Evolutionary conservation across 2,797 vertebrate species (phyloP).

Genomic region (Pseudomugil gertrudae): DNA sequence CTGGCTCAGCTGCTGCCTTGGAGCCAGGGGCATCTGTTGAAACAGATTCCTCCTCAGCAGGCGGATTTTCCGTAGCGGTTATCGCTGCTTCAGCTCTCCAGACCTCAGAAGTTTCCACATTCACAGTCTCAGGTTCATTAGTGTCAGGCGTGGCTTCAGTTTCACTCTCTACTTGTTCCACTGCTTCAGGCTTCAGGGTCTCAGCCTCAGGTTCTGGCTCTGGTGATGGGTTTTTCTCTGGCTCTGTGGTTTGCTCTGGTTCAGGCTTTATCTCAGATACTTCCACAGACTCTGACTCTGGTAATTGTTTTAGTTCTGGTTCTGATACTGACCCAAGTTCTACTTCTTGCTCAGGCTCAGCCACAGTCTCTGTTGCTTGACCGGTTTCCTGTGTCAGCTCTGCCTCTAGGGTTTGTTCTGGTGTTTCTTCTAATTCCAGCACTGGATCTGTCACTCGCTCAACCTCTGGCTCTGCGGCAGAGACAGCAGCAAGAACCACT

Average conservation of each 20-base stretch:
- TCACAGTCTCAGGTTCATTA: slow-evolving; percentile 22
- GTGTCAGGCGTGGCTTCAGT: slow-evolving; percentile 22
- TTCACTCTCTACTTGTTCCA: slow-evolving; percentile 33
- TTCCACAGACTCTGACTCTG: slow-evolving; percentile 10
- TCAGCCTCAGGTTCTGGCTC: slow-evolving; percentile 25
- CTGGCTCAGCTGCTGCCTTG: slow-evolving; percentile 32
- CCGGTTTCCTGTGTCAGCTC: slow-evolving; percentile 18
- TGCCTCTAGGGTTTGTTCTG: slow-evolving; percentile 20
- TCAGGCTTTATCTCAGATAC: slow-evolving; percentile 24
- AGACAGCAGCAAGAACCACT: slow-evolving; percentile 16
- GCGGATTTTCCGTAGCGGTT: slow-evolving; percentile 17
- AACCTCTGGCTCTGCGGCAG: slow-evolving; percentile 23
- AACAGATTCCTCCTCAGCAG: slow-evolving; percentile 41
- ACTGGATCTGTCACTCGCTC: slow-evolving; percentile 21
- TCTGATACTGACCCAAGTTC: slow-evolving; percentile 11
- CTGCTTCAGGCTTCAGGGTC: slow-evolving; percentile 30
- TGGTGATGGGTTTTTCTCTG: slow-evolving; percentile 23
- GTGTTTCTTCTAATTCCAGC: slow-evolving; percentile 15
- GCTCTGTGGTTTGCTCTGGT: slow-evolving; percentile 18
- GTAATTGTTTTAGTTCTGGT: slow-evolving; percentile 11
- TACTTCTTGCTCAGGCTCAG: background rate
- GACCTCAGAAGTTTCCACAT: slow-evolving; percentile 28
- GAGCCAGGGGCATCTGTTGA: slow-evolving; percentile 27
- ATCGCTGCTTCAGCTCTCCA: slow-evolving; percentile 25
- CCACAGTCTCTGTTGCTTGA: slow-evolving; percentile 22